Evolutionary conservation across 2,797 vertebrate species (phyloP).

Genomic region (Catostomus latipinnis): DNA sequence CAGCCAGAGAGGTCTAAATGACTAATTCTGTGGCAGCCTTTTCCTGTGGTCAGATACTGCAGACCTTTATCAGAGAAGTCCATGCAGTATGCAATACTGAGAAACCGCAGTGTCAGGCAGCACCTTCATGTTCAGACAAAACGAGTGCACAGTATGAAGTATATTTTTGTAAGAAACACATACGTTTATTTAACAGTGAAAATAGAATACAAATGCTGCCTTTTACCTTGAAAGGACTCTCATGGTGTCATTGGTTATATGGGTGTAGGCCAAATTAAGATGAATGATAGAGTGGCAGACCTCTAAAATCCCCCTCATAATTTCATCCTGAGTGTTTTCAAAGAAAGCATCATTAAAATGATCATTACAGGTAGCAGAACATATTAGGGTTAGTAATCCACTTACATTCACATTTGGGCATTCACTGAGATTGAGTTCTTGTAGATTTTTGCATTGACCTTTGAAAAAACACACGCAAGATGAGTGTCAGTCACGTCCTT

Average conservation of each 20-base stretch:
- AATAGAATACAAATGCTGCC: not conserved
- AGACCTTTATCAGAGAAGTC: conserved; percentile 88
- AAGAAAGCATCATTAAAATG: not conserved
- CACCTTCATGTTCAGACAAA: conserved; percentile 68
- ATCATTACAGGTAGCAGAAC: not conserved
- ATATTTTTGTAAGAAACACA: not conserved
- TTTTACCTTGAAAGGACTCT: conserved; percentile 79
- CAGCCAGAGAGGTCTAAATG: conserved; percentile 87
- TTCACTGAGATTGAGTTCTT: conserved; percentile 86
- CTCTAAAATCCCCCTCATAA: conserved; percentile 77
- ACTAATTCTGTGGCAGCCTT: conserved; percentile 85
- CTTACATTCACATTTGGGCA: conserved; percentile 83
- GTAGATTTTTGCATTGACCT: conserved; percentile 86
- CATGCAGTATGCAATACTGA: conserved; percentile 85
- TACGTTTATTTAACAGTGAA: not conserved
- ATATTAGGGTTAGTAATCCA: conserved; percentile 37
- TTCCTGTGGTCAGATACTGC: conserved; percentile 85
- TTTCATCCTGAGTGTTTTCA: conserved; percentile 75
- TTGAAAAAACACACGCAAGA: conserved; percentile 49
- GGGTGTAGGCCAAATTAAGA: conserved; percentile 82
- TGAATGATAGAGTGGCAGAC: conserved; percentile 80
- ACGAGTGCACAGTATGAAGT: not conserved
- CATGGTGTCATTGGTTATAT: conserved; percentile 77
- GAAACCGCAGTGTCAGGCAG: conserved; percentile 82
- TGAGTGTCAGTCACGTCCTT: too few species aligned